Evolutionary conservation across 2,797 vertebrate species (phyloP).

Genomic region (Gymnoscopelus microlampas): DNA sequence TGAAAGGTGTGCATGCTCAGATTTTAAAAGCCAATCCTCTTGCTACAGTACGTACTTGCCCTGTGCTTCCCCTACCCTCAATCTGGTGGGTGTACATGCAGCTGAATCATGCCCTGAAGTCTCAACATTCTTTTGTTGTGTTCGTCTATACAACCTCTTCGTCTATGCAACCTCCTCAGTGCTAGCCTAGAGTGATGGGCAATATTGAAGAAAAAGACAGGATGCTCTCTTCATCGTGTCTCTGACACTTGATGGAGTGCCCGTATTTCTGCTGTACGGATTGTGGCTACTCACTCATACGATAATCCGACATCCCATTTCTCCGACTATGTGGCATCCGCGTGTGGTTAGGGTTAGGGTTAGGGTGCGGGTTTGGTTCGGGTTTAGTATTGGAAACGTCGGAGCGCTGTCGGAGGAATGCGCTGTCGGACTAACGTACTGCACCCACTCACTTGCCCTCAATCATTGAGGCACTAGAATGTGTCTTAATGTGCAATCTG

Average conservation of each 20-base stretch:
- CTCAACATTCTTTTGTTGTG: constrained; percentile 20
- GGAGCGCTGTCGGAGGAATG: too few species aligned
- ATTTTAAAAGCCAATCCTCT: constrained; percentile 26
- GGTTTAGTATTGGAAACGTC: too few species aligned
- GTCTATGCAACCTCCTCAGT: constrained; percentile 32
- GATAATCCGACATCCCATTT: too few species aligned
- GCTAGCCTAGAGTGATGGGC: constrained; percentile 34
- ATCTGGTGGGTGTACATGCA: constrained; percentile 4
- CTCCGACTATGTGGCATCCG: too few species aligned
- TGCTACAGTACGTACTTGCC: constrained; percentile 22
- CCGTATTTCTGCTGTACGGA: constrained; percentile 26
- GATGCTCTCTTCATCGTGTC: constrained; percentile 38
- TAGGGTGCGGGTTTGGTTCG: too few species aligned
- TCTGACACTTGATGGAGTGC: constrained; percentile 36
- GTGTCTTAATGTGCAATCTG: too few species aligned
- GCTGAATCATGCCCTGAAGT: constrained; percentile 1
- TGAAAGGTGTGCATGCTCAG: constrained; percentile 23
- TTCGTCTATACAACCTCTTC: constrained; percentile 24
- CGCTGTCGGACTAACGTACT: too few species aligned
- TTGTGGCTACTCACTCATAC: too few species aligned
- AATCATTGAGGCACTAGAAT: too few species aligned
- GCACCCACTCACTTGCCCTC: too few species aligned
- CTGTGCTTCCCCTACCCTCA: constrained; percentile 30
- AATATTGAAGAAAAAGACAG: constrained; percentile 29
- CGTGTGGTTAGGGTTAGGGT: too few species aligned